Conservation (phyloP, 2,113 vertebrate species). For the Etheostoma spectabile region DNA sequence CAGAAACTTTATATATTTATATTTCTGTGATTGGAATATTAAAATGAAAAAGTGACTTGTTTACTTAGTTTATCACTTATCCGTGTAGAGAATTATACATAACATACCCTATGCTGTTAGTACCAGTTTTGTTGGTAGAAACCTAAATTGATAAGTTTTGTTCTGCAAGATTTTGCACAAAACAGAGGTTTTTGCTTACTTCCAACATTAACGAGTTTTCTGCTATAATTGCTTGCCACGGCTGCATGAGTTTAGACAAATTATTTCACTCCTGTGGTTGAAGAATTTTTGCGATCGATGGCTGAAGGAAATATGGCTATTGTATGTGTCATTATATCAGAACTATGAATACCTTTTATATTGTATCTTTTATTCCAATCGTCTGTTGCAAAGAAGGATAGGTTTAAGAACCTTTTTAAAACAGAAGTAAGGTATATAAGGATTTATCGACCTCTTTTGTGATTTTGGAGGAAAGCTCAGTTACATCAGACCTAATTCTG, state of each 20-base stretch:
- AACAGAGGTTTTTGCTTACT: not conserved
- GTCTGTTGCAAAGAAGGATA: not conserved
- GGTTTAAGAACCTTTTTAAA: not conserved
- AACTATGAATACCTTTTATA: not conserved
- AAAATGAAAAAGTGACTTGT: not conserved
- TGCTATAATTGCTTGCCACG: too few relatives aligned
- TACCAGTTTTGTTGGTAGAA: not conserved
- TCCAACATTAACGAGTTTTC: not conserved
- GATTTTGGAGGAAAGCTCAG: conserved; percentile 26
- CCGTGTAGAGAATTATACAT: not conserved
- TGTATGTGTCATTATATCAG: not conserved
- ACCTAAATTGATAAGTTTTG: not conserved
- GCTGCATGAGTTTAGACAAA: too few relatives aligned
- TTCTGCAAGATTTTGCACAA: not conserved
- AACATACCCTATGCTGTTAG: not conserved
- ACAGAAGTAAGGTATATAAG: not conserved
- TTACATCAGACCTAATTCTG: conserved; percentile 53
- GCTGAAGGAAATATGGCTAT: not conserved
- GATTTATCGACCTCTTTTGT: conserved; percentile 14
- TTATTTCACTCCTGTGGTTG: not conserved
- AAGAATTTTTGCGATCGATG: not conserved
- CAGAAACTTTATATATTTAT: conserved; percentile 9
- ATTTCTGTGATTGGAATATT: conserved; percentile 3
- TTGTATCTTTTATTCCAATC: not conserved
- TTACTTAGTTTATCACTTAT: not conserved